Evolutionary conservation across 2,888 invertebrate species (phyloP).

Genomic region (Agelastica alni): DNA sequence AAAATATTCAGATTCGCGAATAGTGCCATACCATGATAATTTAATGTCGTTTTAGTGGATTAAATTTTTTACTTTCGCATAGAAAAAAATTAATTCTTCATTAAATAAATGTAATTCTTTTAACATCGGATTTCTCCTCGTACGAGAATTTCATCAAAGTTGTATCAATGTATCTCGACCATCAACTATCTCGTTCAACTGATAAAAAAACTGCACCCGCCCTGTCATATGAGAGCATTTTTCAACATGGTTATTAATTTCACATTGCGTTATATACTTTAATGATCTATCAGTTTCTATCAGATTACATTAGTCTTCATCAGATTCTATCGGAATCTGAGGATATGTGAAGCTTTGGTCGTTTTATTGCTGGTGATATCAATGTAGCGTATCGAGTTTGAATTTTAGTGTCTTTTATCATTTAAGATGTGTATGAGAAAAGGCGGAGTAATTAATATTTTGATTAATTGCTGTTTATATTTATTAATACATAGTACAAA

Average conservation of each 20-base stretch:
- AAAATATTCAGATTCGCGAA: no score
- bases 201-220: constrained; percentile 1
- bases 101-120: no score
- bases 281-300: constrained; percentile 7
- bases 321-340: constrained; percentile 6
- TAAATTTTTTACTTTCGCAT: no score
- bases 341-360: background rate
- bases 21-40: no score
- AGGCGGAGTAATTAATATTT: constrained; percentile 1
- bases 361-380: constrained; percentile 2
- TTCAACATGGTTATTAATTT: constrained; percentile 9
- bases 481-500: background rate
- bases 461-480: constrained; percentile 1
- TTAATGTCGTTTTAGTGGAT: no score
- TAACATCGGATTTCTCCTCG: no score
- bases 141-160: no score
- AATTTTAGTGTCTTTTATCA: background rate
- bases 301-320: constrained; percentile 6
- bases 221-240: constrained; percentile 4
- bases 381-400: constrained; percentile 1
- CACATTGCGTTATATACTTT: constrained; percentile 6
- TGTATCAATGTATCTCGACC: no score
- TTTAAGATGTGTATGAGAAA: background rate
- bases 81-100: no score
- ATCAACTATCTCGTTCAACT: no score